A percentile compares a stretch with the other conserved stretches of the same genome.
Conservation (phyloP, 2,113 vertebrate genomes). For the Plecotus auritus region DNA sequence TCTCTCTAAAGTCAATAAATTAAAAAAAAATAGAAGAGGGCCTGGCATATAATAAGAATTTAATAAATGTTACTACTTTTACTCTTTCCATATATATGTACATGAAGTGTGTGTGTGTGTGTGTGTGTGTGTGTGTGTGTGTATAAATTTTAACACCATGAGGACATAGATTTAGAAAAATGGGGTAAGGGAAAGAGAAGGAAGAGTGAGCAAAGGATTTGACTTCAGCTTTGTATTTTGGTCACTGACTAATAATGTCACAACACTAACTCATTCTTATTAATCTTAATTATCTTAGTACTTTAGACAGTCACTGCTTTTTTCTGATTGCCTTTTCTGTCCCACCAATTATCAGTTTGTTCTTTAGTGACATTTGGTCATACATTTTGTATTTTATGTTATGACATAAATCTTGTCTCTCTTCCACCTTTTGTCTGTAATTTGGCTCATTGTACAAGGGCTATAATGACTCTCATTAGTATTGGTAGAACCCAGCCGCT, state of each 20-base stretch:
- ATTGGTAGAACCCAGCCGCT: conserved; percentile 59
- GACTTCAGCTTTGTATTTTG: conserved; percentile 40
- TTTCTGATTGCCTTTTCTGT: neutral
- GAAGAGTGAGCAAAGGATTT: neutral
- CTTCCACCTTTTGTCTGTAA: conserved; percentile 57
- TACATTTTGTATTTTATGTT: conserved; percentile 41
- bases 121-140: neutral
- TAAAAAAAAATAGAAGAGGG: neutral
- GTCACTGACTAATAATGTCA: neutral
- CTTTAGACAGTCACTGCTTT: neutral
- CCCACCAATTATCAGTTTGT: neutral
- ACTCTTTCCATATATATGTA: neutral
- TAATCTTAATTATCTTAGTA: neutral
- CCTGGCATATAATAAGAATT: neutral
- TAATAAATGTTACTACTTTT: neutral
- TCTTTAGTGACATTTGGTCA: conserved; percentile 25
- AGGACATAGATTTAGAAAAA: neutral
- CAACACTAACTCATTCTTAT: neutral
- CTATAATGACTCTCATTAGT: conserved; percentile 68
- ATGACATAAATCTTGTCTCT: conserved; percentile 35
- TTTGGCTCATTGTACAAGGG: conserved; percentile 61
- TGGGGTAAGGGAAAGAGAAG: neutral
- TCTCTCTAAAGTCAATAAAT: neutral
- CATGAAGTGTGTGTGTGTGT: neutral
- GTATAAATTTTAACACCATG: neutral